Evolutionary conservation across 2,797 vertebrate species (phyloP).

Genomic region (Enoplosus armatus): DNA sequence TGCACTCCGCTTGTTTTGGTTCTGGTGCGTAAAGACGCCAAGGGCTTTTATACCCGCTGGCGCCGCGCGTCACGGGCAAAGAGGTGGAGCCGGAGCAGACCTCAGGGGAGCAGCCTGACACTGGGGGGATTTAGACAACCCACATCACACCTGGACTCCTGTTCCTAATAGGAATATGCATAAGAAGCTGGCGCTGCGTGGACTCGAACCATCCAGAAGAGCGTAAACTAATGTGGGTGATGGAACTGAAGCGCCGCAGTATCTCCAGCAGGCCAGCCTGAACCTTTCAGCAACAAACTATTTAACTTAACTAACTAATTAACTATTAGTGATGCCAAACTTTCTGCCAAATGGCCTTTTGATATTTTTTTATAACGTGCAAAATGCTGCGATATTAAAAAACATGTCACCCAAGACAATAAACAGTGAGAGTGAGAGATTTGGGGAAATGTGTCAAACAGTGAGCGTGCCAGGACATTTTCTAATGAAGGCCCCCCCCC

Average conservation of each 20-base stretch:
- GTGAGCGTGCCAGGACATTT: not conserved
- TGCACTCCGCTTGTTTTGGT: constrained; percentile 51
- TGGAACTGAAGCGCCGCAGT: not conserved
- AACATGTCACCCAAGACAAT: not conserved
- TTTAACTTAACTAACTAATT: not conserved
- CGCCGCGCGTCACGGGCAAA: constrained; percentile 58
- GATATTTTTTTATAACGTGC: not conserved
- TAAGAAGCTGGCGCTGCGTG: constrained; percentile 50
- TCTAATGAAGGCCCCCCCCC: no score
- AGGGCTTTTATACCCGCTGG: constrained; percentile 69
- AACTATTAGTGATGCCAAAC: not conserved
- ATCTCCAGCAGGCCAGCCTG: not conserved
- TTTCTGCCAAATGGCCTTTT: not conserved
- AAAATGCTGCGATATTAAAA: not conserved
- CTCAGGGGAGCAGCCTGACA: constrained; percentile 63
- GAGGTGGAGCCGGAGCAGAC: constrained; percentile 67
- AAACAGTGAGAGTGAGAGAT: fast-evolving
- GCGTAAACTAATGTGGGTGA: not conserved
- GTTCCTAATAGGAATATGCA: constrained; percentile 57
- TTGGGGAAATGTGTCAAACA: not conserved
- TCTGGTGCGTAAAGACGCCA: constrained; percentile 63
- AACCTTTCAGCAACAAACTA: not conserved
- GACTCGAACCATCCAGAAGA: not conserved
- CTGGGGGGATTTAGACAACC: constrained; percentile 63
- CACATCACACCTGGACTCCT: constrained; percentile 72